Conservation (phyloP, 2,113 vertebrate genomes). For the Haemorhous mexicanus region DNA sequence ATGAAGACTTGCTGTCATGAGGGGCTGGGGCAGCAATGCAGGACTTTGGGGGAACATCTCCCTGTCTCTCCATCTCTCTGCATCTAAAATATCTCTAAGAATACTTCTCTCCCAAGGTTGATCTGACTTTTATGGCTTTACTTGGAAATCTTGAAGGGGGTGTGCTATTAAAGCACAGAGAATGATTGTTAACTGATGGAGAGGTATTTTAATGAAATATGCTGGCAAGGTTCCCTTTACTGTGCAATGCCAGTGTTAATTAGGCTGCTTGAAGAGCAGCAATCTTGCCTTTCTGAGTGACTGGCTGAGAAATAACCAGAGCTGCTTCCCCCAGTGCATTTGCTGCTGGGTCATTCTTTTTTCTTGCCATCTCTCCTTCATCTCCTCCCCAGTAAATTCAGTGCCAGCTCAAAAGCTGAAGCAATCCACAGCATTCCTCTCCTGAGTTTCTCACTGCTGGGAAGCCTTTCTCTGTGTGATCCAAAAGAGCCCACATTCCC, state of each 20-base stretch:
- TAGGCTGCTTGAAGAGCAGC: constrained; percentile 2
- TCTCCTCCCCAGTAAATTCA: background rate
- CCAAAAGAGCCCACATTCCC: background rate
- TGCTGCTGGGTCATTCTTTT: background rate
- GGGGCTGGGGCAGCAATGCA: background rate
- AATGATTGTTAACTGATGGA: constrained; percentile 34
- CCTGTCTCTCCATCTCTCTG: background rate
- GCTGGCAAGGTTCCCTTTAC: constrained; percentile 18
- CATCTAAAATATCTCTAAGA: background rate
- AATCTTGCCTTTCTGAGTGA: background rate
- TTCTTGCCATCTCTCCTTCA: constrained; percentile 15
- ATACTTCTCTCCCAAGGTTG: background rate
- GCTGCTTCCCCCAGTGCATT: background rate
- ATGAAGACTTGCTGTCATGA: background rate
- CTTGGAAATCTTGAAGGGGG: constrained; percentile 9
- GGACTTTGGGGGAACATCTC: background rate
- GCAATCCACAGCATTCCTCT: background rate
- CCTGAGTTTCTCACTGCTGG: background rate
- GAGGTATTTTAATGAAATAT: constrained; percentile 51
- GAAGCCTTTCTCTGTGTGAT: constrained; percentile 36
- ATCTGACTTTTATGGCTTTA: constrained; percentile 21
- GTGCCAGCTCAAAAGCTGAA: constrained; percentile 10
- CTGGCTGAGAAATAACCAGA: background rate
- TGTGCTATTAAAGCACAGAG: background rate
- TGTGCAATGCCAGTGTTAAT: background rate